Percentiles rank a stretch among this genome's conserved stretches.
These are phyloP conservation scores for Lysandra coridon DNA, from an alignment of 2,888 invertebrate genomes.

Conservation along the genomic window DNA sequence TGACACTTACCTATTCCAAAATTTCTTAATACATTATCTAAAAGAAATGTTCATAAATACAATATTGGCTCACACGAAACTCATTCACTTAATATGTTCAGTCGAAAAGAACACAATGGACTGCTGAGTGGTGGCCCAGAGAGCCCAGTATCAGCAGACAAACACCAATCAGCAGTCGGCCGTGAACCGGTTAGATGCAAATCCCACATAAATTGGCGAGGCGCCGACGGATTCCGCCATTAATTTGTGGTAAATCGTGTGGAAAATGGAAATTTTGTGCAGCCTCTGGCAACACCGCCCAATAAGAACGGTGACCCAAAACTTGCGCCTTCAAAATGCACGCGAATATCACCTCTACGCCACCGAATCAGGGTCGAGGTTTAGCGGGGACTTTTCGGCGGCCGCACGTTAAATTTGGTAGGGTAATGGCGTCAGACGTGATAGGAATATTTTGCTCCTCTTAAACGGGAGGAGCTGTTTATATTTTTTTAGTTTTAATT, in stretches of 20 bases:
- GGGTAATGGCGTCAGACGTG: conserved; percentile 54
- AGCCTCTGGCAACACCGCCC: conserved; percentile 65
- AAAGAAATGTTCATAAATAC: too few relatives aligned
- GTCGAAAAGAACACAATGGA: neutral
- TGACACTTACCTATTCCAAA: too few relatives aligned
- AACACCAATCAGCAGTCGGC: conserved; percentile 53
- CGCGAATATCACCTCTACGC: conserved; percentile 45
- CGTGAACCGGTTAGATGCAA: conserved; percentile 66
- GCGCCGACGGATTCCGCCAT: conserved; percentile 73
- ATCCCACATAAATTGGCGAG: conserved; percentile 72
- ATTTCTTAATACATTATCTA: too few relatives aligned
- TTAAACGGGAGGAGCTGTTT: conserved; percentile 50
- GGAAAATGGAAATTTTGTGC: conserved; percentile 80
- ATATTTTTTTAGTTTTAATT: conserved; percentile 34
- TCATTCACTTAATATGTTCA: neutral
- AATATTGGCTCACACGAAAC: neutral
- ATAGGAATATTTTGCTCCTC: conserved; percentile 60
- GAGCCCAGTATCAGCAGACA: conserved; percentile 36
- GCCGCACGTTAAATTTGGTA: conserved; percentile 38
- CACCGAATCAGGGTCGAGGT: conserved; percentile 42
- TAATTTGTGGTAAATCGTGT: conserved; percentile 78
- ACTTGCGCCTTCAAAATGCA: conserved; percentile 33
- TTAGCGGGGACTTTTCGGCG: conserved; percentile 35
- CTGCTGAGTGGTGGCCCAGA: neutral
- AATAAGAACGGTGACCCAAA: conserved; percentile 47